A percentile compares a stretch with the other conserved stretches of the same genome.
Conservation (phyloP, 2,888 invertebrate genomes). For the Prosopocoilus inquinatus region DNA sequence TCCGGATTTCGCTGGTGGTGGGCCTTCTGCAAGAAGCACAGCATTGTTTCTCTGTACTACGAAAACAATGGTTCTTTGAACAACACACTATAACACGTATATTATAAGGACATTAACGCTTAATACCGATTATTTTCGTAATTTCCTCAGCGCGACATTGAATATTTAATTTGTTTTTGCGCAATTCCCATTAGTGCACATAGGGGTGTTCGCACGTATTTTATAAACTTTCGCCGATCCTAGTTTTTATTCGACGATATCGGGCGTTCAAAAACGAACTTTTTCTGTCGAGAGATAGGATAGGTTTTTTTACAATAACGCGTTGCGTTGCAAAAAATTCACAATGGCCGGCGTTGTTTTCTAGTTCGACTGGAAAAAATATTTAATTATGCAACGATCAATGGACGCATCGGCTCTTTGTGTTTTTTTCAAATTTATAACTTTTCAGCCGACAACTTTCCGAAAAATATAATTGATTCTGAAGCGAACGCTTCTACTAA, state of each 20-base stretch:
- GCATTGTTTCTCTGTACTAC: conserved; percentile 66
- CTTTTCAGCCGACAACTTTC: too few relatives aligned
- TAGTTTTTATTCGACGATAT: background rate
- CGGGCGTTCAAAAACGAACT: conserved; percentile 1
- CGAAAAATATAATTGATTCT: too few relatives aligned
- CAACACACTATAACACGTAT: conserved; percentile 5
- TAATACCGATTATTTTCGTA: conserved; percentile 1
- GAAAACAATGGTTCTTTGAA: conserved; percentile 39
- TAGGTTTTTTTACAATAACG: conserved; percentile 4
- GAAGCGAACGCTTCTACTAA: too few relatives aligned
- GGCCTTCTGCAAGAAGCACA: conserved; percentile 79
- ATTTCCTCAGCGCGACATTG: background rate
- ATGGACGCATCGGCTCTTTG: too few relatives aligned
- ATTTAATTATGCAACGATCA: too few relatives aligned
- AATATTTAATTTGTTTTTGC: background rate
- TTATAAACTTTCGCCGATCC: background rate
- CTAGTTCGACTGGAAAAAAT: too few relatives aligned
- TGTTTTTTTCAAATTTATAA: too few relatives aligned
- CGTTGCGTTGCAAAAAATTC: conserved; percentile 1
- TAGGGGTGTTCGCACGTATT: too few relatives aligned
- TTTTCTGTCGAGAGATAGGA: conserved; percentile 1
- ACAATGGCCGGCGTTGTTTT: background rate
- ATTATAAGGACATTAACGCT: background rate
- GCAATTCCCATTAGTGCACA: too few relatives aligned
- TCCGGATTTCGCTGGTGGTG: conserved; percentile 79